Percentiles rank a stretch among this genome's conserved stretches.
phyloP scores from a whole-genome alignment of 2,113 vertebrate genomes.

The Scalopus aquaticus region DNA sequence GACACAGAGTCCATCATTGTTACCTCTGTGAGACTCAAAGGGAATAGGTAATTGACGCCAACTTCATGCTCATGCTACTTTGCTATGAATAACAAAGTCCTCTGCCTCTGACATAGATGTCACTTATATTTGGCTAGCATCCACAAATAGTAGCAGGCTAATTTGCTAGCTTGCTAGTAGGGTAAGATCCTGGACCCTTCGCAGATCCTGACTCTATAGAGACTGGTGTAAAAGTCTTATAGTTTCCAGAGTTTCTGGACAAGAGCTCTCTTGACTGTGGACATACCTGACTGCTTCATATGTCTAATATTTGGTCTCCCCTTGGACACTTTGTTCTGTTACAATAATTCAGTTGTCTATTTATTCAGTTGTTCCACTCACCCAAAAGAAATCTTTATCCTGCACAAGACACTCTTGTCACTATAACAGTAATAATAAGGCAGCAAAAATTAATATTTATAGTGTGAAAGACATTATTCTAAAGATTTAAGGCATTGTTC shows the following conservation, averaged over 20 bases:
- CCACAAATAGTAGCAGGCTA: not conserved
- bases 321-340: slow-evolving; percentile 2
- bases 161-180: not conserved
- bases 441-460: not conserved
- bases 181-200: slow-evolving; percentile 1
- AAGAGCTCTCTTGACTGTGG: not conserved
- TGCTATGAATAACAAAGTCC: not conserved
- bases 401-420: not conserved
- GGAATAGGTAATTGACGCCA: not conserved
- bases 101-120: no score
- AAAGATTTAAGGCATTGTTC: not conserved
- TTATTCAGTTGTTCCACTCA: not conserved
- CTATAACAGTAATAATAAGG: not conserved
- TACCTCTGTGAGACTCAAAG: not conserved
- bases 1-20: not conserved
- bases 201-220: not conserved
- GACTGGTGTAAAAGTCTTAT: not conserved
- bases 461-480: not conserved
- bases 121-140: not conserved
- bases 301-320: not conserved
- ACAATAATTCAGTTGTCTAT: not conserved
- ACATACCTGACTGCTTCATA: not conserved
- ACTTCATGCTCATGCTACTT: not conserved
- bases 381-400: not conserved
- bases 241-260: not conserved